Evolutionary conservation across 2,797 vertebrate genomes (phyloP).

Genomic region (Psittacula echo): DNA sequence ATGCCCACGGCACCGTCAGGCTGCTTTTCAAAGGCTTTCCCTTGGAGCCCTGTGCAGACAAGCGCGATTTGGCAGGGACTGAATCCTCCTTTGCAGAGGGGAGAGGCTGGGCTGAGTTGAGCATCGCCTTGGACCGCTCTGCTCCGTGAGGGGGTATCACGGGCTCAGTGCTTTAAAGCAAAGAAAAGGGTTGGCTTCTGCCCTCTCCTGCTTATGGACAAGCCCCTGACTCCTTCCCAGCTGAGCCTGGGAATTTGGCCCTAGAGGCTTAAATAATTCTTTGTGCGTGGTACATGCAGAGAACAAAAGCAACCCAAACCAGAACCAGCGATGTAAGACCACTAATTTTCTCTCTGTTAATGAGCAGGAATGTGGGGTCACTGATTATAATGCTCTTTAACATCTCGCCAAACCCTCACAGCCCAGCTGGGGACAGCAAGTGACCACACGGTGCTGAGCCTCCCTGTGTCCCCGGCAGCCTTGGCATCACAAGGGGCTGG

Average conservation of each 20-base stretch:
- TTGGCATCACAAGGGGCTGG: fast-evolving
- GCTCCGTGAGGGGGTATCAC: fast-evolving
- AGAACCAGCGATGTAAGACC: background rate
- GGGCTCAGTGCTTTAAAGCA: background rate
- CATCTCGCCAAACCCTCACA: background rate
- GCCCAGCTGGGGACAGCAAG: background rate
- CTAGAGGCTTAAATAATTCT: background rate
- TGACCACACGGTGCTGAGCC: background rate
- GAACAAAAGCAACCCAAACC: background rate
- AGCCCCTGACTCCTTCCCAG: background rate
- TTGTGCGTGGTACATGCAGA: background rate
- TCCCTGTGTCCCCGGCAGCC: fast-evolving
- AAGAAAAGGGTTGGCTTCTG: background rate
- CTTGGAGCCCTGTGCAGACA: background rate
- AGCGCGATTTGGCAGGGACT: fast-evolving
- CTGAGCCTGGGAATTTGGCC: background rate
- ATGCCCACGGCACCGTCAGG: fast-evolving
- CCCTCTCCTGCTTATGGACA: background rate
- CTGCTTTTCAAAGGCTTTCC: background rate
- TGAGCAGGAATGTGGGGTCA: background rate
- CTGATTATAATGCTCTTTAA: background rate
- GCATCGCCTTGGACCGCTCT: background rate
- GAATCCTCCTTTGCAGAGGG: background rate
- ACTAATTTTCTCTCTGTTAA: slow-evolving; percentile 36
- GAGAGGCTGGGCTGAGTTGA: fast-evolving